phyloP scores from a whole-genome alignment of 2,797 vertebrate genomes.

The Ammospiza maritima region DNA sequence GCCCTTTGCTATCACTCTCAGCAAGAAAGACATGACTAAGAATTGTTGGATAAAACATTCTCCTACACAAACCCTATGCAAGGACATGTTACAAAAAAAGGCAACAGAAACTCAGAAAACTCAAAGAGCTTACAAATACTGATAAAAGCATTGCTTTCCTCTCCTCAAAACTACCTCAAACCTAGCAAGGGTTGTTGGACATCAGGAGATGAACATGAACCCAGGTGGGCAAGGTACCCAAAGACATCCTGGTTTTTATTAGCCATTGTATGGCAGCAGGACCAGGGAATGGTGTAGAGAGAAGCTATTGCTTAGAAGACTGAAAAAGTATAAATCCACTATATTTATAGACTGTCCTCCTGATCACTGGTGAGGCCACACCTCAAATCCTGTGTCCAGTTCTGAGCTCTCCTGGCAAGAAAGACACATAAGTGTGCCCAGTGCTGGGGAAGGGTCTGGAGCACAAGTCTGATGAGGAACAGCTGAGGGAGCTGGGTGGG shows the following conservation, averaged over 20 bases:
- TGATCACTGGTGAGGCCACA: not conserved
- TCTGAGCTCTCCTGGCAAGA: not conserved
- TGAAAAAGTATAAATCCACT: too few relatives aligned
- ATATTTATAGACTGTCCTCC: too few relatives aligned
- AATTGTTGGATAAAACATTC: not conserved
- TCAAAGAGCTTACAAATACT: not conserved
- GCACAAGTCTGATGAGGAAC: not conserved
- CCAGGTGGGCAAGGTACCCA: not conserved
- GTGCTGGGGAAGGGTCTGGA: not conserved
- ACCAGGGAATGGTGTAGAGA: not conserved
- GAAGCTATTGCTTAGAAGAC: too few relatives aligned
- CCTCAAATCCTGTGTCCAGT: too few relatives aligned
- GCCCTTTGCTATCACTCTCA: not conserved
- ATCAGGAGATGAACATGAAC: not conserved
- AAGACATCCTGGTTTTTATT: not conserved
- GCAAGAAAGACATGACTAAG: not conserved
- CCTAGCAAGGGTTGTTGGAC: not conserved
- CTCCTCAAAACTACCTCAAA: not conserved
- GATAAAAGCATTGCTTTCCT: not conserved
- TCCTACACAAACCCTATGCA: not conserved
- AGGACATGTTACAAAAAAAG: not conserved
- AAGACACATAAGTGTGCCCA: fast-evolving
- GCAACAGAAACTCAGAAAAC: not conserved
- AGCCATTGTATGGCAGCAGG: not conserved
- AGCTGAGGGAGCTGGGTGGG: not conserved